Percentiles rank a stretch among this genome's conserved stretches.
These are phyloP conservation scores for Augochlorella aurata DNA, from an alignment of 2,888 invertebrate species.

Conservation along the genomic window DNA sequence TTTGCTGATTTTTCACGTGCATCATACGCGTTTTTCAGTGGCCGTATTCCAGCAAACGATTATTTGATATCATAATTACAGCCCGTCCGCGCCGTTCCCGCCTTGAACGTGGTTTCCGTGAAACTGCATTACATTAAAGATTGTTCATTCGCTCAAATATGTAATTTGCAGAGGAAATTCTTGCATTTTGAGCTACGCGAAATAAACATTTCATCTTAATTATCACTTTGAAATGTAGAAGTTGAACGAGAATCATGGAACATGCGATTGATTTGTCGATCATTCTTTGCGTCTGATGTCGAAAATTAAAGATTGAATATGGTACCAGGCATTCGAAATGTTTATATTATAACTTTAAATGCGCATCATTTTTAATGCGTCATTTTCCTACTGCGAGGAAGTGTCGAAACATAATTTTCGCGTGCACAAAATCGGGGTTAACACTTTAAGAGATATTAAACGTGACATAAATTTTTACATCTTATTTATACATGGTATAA, in stretches of 20 bases:
- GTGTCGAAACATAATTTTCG: too few relatives aligned
- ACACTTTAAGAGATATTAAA: too few relatives aligned
- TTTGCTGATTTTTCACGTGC: not conserved
- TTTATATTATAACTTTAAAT: not conserved
- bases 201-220: not conserved
- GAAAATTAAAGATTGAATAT: not conserved
- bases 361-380: too few relatives aligned
- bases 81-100: not conserved
- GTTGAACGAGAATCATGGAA: not conserved
- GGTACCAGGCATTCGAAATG: not conserved
- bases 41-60: constrained; percentile 4
- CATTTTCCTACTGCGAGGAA: too few relatives aligned
- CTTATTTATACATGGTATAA: too few relatives aligned
- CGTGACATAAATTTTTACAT: too few relatives aligned
- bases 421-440: too few relatives aligned
- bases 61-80: constrained; percentile 23
- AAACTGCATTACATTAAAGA: constrained; percentile 15
- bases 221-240: not conserved
- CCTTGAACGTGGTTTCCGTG: not conserved
- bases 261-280: not conserved
- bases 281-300: not conserved
- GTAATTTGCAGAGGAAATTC: not conserved
- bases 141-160: not conserved
- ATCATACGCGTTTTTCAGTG: not conserved
- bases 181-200: not conserved